Evolutionary conservation across 2,888 invertebrate species (phyloP).

Genomic region (Hirtodrosophila histrioides): DNA sequence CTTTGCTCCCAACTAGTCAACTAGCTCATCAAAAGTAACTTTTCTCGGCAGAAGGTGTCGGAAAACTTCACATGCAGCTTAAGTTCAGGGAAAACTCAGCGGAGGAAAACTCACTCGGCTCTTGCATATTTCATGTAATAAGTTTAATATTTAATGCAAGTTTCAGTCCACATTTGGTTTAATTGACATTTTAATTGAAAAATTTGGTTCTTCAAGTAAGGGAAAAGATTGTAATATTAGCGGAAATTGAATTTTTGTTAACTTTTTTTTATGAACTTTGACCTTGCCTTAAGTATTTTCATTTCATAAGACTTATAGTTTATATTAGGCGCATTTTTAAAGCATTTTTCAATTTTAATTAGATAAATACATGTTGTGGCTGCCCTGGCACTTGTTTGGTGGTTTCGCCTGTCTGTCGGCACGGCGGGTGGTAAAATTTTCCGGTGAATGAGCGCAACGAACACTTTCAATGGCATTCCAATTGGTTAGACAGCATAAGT

Average conservation of each 20-base stretch:
- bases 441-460: slow-evolving; percentile 4
- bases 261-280: slow-evolving; percentile 8
- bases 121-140: slow-evolving; percentile 40
- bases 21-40: slow-evolving; percentile 17
- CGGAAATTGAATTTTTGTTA: slow-evolving; percentile 2
- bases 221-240: too few relatives aligned
- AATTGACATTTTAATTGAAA: slow-evolving; percentile 21
- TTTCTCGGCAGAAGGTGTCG: slow-evolving; percentile 8
- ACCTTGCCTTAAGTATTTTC: slow-evolving; percentile 15
- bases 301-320: slow-evolving; percentile 15
- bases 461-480: slow-evolving; percentile 38
- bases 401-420: slow-evolving; percentile 7
- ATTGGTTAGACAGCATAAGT: slow-evolving; percentile 23
- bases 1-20: slow-evolving; percentile 8
- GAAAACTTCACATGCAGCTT: slow-evolving; percentile 24
- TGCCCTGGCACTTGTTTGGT: neutral
- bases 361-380: slow-evolving; percentile 34
- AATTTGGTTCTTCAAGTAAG: neutral
- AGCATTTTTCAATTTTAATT: slow-evolving; percentile 51
- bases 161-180: slow-evolving; percentile 1
- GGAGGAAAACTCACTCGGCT: neutral
- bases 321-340: slow-evolving; percentile 14
- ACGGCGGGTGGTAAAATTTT: slow-evolving; percentile 29
- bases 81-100: neutral
- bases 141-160: slow-evolving; percentile 36